Percentiles rank a stretch among this genome's conserved stretches.
Evolutionary conservation across 2,113 vertebrate species (phyloP).

Genomic region (Corythaixoides concolor): DNA sequence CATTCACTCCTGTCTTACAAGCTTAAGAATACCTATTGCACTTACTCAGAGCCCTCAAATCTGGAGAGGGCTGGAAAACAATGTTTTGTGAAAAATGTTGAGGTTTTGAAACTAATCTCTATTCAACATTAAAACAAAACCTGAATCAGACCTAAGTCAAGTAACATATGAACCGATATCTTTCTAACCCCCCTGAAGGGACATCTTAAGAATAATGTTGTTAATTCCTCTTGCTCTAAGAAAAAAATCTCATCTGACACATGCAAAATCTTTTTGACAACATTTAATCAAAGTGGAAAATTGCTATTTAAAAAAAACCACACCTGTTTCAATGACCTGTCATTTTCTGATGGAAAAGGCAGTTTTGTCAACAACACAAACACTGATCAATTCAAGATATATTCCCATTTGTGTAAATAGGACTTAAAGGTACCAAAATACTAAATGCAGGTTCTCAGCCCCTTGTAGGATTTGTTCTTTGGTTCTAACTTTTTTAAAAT

Average conservation of each 20-base stretch:
- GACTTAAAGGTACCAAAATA: neutral
- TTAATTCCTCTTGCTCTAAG: neutral
- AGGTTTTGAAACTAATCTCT: conserved; percentile 1
- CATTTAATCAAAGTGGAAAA: neutral
- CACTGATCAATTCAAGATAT: neutral
- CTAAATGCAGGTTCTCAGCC: neutral
- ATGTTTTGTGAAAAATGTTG: neutral
- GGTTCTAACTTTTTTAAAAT: no score
- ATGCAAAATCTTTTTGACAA: neutral
- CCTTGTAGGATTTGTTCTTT: neutral
- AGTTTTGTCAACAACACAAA: neutral
- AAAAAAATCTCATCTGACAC: neutral
- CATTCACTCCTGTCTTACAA: conserved; percentile 19
- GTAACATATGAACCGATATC: neutral
- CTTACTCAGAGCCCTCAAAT: neutral
- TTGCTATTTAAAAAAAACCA: neutral
- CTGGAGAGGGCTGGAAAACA: conserved; percentile 5
- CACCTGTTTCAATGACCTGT: neutral
- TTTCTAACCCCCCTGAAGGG: neutral
- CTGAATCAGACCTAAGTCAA: neutral
- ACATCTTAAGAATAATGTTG: neutral
- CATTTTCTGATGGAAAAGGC: conserved; percentile 11
- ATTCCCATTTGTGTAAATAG: neutral
- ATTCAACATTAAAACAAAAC: neutral
- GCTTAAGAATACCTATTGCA: conserved; percentile 28